Evolutionary conservation across 2,113 vertebrate species (phyloP).

Genomic region (Myrmecobius fasciatus): DNA sequence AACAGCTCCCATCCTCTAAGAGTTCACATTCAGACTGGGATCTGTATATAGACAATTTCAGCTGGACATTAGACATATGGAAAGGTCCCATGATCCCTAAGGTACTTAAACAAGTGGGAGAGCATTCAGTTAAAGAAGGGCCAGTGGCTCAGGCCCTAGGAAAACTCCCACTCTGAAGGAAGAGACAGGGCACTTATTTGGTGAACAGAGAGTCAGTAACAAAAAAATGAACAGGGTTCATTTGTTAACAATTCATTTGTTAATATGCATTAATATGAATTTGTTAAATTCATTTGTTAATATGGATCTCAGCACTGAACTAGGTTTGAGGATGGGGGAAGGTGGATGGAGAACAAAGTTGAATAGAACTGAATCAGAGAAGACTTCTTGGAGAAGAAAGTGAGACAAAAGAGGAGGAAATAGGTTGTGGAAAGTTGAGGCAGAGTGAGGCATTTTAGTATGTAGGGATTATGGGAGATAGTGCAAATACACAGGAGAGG

Average conservation of each 20-base stretch:
- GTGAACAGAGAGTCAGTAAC: background rate
- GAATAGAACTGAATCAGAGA: background rate
- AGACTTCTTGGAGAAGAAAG: background rate
- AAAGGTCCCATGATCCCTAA: background rate
- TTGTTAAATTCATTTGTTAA: too few relatives aligned
- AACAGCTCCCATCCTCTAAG: background rate
- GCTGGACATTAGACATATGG: background rate
- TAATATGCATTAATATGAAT: too few relatives aligned
- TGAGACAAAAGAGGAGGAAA: background rate
- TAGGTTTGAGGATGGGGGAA: too few relatives aligned
- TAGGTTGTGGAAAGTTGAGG: background rate
- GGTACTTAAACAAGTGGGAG: background rate
- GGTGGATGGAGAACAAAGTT: background rate
- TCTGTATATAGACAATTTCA: background rate
- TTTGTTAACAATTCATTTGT: too few relatives aligned
- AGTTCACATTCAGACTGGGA: background rate
- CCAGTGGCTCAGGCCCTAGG: background rate
- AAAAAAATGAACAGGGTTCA: background rate
- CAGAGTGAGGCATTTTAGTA: background rate
- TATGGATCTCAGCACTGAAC: background rate
- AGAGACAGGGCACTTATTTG: background rate
- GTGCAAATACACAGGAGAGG: background rate
- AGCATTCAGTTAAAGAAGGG: background rate
- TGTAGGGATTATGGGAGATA: background rate
- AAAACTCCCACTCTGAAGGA: background rate